These are phyloP conservation scores for Acanthis flammea DNA, from an alignment of 2,797 vertebrate species.

Conservation along the genomic window DNA sequence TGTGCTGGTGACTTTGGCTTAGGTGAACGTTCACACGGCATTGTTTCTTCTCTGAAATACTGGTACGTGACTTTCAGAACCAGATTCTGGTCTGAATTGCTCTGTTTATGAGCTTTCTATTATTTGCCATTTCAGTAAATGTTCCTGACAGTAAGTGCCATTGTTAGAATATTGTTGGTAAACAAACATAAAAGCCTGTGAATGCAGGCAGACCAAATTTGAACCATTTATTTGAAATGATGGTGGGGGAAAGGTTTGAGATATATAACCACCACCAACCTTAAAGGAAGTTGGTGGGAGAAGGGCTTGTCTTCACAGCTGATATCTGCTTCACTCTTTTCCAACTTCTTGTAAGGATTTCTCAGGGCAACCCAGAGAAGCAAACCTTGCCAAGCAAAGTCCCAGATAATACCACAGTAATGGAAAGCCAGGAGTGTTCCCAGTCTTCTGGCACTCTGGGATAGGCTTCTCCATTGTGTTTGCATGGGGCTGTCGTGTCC, in stretches of 20 bases:
- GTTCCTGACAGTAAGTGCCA: constrained; percentile 12
- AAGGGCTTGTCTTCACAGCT: background rate
- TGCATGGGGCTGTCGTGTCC: background rate
- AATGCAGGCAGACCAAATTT: background rate
- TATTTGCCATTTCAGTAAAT: constrained; percentile 20
- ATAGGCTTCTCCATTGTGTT: fast-evolving
- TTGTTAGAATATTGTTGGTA: constrained; percentile 34
- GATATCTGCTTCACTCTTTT: background rate
- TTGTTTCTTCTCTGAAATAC: constrained; percentile 55
- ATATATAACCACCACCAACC: background rate
- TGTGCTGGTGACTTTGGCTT: constrained; percentile 41
- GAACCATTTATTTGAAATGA: background rate
- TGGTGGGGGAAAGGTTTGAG: background rate
- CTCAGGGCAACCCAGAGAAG: background rate
- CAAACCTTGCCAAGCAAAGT: background rate
- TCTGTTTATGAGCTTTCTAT: constrained; percentile 17
- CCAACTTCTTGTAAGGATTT: background rate
- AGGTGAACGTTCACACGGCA: constrained; percentile 31
- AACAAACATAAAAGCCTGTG: background rate
- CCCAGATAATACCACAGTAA: background rate
- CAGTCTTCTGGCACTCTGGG: background rate
- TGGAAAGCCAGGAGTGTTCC: fast-evolving
- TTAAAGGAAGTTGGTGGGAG: background rate
- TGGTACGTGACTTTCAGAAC: constrained; percentile 61
- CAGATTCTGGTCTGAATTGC: constrained; percentile 37